phyloP scores from a whole-genome alignment of 2,797 vertebrate genomes.

The Kryptolebias ocellatus region DNA sequence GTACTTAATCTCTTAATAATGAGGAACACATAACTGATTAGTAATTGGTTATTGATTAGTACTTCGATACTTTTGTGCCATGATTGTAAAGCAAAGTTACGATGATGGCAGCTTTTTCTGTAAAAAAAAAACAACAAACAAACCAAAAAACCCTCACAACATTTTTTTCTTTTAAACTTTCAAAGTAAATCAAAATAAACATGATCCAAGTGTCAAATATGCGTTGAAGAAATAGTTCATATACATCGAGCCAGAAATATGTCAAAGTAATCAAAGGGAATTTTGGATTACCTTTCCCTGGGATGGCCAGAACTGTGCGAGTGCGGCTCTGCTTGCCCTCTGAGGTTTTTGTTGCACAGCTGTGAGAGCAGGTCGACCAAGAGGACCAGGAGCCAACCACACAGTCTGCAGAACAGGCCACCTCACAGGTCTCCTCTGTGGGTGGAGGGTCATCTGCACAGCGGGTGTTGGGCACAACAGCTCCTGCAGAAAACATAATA shows the following conservation, averaged over 20 bases:
- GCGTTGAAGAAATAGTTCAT: background rate
- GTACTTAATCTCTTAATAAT: no score
- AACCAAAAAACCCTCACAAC: no score
- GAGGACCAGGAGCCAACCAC: slow-evolving; percentile 88
- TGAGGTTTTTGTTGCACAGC: slow-evolving; percentile 86
- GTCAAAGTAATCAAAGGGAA: background rate
- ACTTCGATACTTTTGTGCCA: no score
- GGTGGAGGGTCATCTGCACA: slow-evolving; percentile 82
- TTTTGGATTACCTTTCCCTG: slow-evolving; percentile 86
- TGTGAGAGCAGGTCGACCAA: slow-evolving; percentile 93
- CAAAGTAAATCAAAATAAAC: background rate
- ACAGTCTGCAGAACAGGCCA: slow-evolving; percentile 89
- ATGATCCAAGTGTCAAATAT: background rate
- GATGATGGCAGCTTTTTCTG: background rate
- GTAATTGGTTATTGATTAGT: no score
- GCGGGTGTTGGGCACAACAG: slow-evolving; percentile 74
- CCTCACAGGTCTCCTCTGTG: slow-evolving; percentile 80
- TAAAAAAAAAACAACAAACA: no score
- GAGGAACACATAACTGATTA: no score
- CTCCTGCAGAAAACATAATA: slow-evolving; percentile 73
- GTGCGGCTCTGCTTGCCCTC: slow-evolving; percentile 91
- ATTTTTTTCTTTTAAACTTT: background rate
- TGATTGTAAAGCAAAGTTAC: no score
- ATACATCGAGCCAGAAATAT: background rate
- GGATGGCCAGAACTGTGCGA: slow-evolving; percentile 88